These are phyloP conservation scores for Halichoeres trimaculatus DNA, from an alignment of 2,113 vertebrate genomes.

Conservation along the genomic window DNA sequence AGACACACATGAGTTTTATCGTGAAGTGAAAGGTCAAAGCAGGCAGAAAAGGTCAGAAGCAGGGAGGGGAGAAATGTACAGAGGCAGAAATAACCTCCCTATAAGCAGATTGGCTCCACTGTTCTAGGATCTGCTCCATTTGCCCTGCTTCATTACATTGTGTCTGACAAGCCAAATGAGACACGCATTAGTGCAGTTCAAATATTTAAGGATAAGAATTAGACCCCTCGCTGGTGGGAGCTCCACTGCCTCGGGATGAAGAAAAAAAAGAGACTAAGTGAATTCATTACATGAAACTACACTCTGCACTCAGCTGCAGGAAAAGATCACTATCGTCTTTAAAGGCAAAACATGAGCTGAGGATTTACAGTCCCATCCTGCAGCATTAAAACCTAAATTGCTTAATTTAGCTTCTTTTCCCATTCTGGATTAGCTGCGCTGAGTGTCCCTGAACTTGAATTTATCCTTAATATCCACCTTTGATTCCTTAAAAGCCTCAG, in stretches of 20 bases:
- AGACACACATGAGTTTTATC: background rate
- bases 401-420: conserved; percentile 9
- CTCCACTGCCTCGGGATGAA: background rate
- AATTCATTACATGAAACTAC: conserved; percentile 24
- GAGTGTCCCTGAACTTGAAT: background rate
- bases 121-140: conserved; percentile 1
- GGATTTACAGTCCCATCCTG: conserved; percentile 6
- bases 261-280: background rate
- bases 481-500: conserved; percentile 1
- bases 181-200: conserved; percentile 42
- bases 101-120: background rate
- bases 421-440: background rate
- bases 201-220: conserved; percentile 60
- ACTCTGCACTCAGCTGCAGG: background rate
- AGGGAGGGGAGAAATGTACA: too few relatives aligned
- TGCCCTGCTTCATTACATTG: conserved; percentile 17
- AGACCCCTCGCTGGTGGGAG: conserved; percentile 14
- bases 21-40: background rate
- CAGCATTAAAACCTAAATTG: background rate
- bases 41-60: background rate
- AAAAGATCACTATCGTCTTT: background rate
- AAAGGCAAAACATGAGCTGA: background rate
- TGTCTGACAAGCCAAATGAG: conserved; percentile 40
- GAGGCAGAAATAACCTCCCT: background rate
- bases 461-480: background rate